Conservation (phyloP, 1,140 invertebrate species). For the Drosophila repleta region DNA sequence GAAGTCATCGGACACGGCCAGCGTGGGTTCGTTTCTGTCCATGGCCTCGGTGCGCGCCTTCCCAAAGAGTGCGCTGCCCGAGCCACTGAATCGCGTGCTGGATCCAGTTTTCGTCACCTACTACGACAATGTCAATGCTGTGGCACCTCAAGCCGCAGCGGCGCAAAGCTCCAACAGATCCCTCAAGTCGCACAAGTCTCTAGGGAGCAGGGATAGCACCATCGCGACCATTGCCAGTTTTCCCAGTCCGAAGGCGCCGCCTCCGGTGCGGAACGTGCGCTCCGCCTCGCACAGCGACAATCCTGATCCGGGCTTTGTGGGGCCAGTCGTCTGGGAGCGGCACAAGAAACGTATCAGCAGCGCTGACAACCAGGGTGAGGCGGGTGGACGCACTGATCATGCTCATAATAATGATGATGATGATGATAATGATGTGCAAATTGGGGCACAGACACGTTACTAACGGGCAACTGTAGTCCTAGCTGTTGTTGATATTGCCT, state of each 20-base stretch:
- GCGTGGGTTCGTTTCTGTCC: conserved; percentile 86
- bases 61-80: conserved; percentile 85
- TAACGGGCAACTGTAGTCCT: conserved; percentile 71
- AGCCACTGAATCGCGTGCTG: conserved; percentile 90
- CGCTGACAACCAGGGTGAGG: conserved; percentile 76
- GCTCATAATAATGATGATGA: conserved; percentile 46
- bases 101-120: conserved; percentile 89
- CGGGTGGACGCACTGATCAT: conserved; percentile 50
- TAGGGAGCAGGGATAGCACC: conserved; percentile 56
- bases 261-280: conserved; percentile 51
- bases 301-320: conserved; percentile 92
- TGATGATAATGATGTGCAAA: conserved; percentile 54
- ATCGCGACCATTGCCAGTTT: conserved; percentile 79
- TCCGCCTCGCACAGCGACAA: conserved; percentile 81
- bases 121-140: conserved; percentile 86
- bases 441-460: conserved; percentile 68
- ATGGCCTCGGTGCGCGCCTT: conserved; percentile 93
- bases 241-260: conserved; percentile 75
- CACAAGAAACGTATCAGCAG: conserved; percentile 85
- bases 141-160: conserved; percentile 30
- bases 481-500: conserved; percentile 54
- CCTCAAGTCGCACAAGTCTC: conserved; percentile 52
- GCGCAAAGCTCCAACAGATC: conserved; percentile 49
- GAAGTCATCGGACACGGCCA: conserved; percentile 76
- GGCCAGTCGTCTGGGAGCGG: conserved; percentile 91